phyloP scores from a whole-genome alignment of 2,888 invertebrate species.

The Acleris emargana region DNA sequence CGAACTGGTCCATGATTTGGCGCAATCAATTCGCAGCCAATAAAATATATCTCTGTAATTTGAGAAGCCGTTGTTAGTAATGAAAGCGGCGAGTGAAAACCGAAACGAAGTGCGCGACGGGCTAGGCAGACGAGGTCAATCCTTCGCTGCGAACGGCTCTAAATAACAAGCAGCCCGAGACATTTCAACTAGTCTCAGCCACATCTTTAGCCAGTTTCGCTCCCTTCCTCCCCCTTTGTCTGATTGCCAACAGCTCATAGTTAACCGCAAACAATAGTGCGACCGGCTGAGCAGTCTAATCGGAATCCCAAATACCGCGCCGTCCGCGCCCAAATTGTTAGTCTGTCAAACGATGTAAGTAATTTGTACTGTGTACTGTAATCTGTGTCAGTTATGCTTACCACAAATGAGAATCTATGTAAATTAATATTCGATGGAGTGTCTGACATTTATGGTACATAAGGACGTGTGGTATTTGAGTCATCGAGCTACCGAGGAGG shows the following conservation, averaged over 20 bases:
- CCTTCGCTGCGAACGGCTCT: slow-evolving; percentile 55
- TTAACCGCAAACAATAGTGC: slow-evolving; percentile 68
- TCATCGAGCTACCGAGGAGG: not conserved
- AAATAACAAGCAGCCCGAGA: slow-evolving; percentile 70
- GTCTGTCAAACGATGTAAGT: slow-evolving; percentile 59
- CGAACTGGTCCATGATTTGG: slow-evolving; percentile 29
- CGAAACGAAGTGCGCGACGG: slow-evolving; percentile 39
- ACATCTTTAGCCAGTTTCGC: slow-evolving; percentile 45
- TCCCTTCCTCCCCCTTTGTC: slow-evolving; percentile 48
- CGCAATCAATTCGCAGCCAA: slow-evolving; percentile 33
- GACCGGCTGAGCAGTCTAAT: slow-evolving; percentile 65
- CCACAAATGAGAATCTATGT: slow-evolving; percentile 28
- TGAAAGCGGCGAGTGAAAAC: slow-evolving; percentile 48
- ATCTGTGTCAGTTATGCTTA: slow-evolving; percentile 43
- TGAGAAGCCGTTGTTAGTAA: slow-evolving; percentile 41
- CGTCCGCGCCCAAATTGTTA: slow-evolving; percentile 56
- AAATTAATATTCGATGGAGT: slow-evolving; percentile 27
- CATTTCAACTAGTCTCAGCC: slow-evolving; percentile 62
- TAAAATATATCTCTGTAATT: slow-evolving; percentile 44
- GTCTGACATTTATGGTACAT: slow-evolving; percentile 7
- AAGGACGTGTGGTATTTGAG: slow-evolving; percentile 3
- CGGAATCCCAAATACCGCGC: slow-evolving; percentile 57
- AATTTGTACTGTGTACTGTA: slow-evolving; percentile 54
- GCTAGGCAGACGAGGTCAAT: slow-evolving; percentile 57
- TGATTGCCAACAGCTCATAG: slow-evolving; percentile 64